phyloP scores from a whole-genome alignment of 2,797 vertebrate species.

The Melanotaenia boesemani region DNA sequence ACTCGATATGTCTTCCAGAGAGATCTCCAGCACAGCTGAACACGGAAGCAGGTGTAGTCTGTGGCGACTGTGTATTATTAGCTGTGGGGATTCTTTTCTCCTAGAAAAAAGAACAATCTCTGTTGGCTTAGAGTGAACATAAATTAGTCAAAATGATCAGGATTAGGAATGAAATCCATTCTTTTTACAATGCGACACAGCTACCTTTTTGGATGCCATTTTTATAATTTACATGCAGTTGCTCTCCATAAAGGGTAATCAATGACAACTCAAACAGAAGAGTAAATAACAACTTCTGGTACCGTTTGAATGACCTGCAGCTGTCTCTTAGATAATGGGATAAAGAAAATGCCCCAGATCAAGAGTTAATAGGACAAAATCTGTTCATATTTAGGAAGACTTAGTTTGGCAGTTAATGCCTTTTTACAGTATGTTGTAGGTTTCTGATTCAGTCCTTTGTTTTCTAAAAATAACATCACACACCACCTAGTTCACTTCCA shows the following conservation, averaged over 20 bases:
- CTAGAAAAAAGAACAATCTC: neutral
- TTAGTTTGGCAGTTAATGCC: constrained; percentile 29
- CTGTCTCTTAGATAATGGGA: no score
- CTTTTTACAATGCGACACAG: no score
- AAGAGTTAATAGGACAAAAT: constrained; percentile 15
- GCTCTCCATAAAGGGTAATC: neutral
- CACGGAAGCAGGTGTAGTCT: constrained; percentile 63
- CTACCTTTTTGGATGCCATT: no score
- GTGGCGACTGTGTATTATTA: constrained; percentile 40
- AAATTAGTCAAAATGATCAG: neutral
- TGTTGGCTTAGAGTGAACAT: constrained; percentile 6
- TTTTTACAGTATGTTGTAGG: neutral
- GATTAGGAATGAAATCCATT: no score
- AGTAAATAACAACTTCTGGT: neutral
- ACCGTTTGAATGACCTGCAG: no score
- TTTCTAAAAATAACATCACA: constrained; percentile 28
- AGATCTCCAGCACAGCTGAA: constrained; percentile 65
- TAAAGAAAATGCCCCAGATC: constrained; percentile 16
- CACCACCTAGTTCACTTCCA: constrained; percentile 34
- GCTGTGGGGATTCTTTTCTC: constrained; percentile 7
- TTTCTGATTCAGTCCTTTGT: constrained; percentile 16
- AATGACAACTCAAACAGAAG: neutral
- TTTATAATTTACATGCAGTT: neutral
- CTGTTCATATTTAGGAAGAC: constrained; percentile 17
- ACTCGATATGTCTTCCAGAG: constrained; percentile 72